Conservation (phyloP, 2,113 vertebrate species). For the Cichladusa arquata region DNA sequence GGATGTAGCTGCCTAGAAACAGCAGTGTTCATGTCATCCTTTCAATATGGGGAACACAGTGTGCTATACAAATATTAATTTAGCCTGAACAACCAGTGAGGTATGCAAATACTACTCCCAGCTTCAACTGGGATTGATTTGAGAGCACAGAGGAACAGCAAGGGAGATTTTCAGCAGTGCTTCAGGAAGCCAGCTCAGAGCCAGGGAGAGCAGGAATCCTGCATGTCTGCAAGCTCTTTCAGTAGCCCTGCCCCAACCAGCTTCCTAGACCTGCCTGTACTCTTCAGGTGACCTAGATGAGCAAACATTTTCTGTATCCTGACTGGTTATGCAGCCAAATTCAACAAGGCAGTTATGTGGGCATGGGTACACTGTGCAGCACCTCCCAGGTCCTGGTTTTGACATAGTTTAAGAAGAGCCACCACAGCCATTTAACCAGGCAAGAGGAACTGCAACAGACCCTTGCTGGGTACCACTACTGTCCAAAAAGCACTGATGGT, state of each 20-base stretch:
- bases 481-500: not conserved
- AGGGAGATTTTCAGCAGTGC: not conserved
- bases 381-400: not conserved
- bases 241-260: not conserved
- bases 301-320: not conserved
- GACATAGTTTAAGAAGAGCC: not conserved
- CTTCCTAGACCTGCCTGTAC: not conserved
- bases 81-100: slow-evolving; percentile 30
- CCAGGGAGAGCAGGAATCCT: not conserved
- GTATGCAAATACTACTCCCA: slow-evolving; percentile 37
- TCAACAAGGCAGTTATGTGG: not conserved
- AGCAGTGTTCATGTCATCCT: not conserved
- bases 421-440: not conserved
- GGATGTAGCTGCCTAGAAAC: slow-evolving; percentile 34
- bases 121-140: not conserved
- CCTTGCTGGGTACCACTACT: not conserved
- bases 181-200: not conserved
- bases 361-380: not conserved
- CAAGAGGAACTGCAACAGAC: not conserved
- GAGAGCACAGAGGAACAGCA: not conserved
- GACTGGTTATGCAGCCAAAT: not conserved
- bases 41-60: slow-evolving; percentile 9
- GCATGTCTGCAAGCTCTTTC: not conserved
- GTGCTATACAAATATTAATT: slow-evolving; percentile 58
- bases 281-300: not conserved